Evolutionary conservation across 1,140 invertebrate species (phyloP), one percentile per base, ranked within the genome.

Genomic region (Physella acuta): DNA sequence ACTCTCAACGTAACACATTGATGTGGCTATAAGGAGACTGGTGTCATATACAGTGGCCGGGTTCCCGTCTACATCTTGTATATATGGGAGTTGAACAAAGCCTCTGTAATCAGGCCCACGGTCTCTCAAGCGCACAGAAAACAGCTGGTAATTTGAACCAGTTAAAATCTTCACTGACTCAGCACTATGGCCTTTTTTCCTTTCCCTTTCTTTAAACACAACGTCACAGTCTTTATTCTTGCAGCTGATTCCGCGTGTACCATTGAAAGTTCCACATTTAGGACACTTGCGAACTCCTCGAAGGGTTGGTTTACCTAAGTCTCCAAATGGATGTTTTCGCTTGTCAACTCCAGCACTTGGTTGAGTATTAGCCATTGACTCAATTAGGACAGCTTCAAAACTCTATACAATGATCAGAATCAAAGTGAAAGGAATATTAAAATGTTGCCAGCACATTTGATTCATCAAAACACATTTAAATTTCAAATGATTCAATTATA

Each of bases 221-320:
- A 88, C 88, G 83, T 90, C 88, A 82, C 91, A 93, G 11, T 88
- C 82, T 82, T 91, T 91, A 78, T 93, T 93, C 81, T 93, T 93
- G 80, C 92, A 93, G 68, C 88, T 89, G 17, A 89, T 83, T 33
- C 91, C 90, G 75, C 91, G 82, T 3, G 91, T 92, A 1, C 92
- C 92, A 85, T 93, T 93, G 63, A 89, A 90, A 2, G 89, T 91
- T 0, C 91, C 90, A 87, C 92, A 93, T 80, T 92, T 92, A 2
- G 90, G 89, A 81, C 92, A 93, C 78, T 90, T 92, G 73, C 90
- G 86, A 0, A 93, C 88, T 71, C 92, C 92, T 77, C 89, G 86
- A 73, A 89, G 82, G 64, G 89, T 92, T 71, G 88, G 89, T 82
- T 87, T 91, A 71, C 91, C 91, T 76, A 91, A 84, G 86, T 88